These are phyloP conservation scores for Fistularia commersonii DNA, from an alignment of 2,797 vertebrate species.

Conservation along the genomic window DNA sequence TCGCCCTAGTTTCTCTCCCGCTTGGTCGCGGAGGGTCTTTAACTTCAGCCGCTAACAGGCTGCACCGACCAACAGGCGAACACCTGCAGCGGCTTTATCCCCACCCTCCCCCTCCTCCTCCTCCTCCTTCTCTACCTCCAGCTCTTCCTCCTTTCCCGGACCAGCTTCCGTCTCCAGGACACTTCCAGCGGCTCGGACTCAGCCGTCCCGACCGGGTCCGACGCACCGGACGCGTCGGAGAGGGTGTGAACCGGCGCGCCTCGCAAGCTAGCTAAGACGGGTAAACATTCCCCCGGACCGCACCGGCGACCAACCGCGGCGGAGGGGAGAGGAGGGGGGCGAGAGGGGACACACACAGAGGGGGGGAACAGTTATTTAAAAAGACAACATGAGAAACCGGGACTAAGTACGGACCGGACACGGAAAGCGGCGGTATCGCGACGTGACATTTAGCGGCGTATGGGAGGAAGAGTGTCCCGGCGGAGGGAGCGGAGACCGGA, in stretches of 20 bases:
- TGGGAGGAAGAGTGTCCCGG: neutral
- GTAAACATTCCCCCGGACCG: conserved; percentile 59
- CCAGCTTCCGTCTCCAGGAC: conserved; percentile 16
- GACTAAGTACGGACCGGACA: fast-evolving
- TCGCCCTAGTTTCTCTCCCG: too few relatives aligned
- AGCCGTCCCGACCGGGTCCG: too few relatives aligned
- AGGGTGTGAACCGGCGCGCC: too few relatives aligned
- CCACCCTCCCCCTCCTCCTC: neutral
- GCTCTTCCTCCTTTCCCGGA: conserved; percentile 17
- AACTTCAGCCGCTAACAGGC: conserved; percentile 6
- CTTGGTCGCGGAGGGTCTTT: too few relatives aligned
- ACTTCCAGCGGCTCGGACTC: conserved; percentile 8
- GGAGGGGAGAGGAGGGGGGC: conserved; percentile 27
- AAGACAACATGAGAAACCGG: neutral
- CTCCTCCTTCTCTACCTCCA: too few relatives aligned
- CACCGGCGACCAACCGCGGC: conserved; percentile 32
- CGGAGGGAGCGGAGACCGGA: neutral
- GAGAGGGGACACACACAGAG: conserved; percentile 16
- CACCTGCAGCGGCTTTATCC: conserved; percentile 52
- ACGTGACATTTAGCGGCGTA: neutral
- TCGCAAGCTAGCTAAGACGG: conserved; percentile 25
- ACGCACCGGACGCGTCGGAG: too few relatives aligned
- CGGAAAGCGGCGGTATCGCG: neutral
- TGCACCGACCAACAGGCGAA: conserved; percentile 23
- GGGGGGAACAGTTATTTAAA: conserved; percentile 21